A percentile compares a stretch with the other conserved stretches of the same genome.
Evolutionary conservation across 2,113 vertebrate species (phyloP).

Genomic region (Dasypus novemcinctus): DNA sequence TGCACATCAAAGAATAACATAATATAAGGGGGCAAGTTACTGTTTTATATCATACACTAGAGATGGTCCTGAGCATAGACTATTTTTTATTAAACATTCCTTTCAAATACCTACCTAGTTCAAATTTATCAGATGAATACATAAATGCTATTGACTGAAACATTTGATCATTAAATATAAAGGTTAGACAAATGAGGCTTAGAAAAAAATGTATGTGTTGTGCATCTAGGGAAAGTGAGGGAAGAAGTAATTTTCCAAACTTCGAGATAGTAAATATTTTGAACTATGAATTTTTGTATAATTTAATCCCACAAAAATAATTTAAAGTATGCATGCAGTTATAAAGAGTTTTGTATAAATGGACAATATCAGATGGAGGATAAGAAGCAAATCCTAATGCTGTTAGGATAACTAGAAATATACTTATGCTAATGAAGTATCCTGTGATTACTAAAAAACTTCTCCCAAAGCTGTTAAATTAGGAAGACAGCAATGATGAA

Average conservation of each 20-base stretch:
- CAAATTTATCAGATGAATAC: neutral
- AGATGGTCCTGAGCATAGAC: neutral
- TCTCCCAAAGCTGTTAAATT: neutral
- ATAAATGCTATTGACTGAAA: neutral
- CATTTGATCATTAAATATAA: neutral
- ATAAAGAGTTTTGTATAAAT: neutral
- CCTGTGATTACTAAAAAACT: neutral
- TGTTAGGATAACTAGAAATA: neutral
- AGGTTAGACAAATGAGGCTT: neutral
- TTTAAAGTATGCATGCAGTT: neutral
- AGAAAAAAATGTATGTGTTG: neutral
- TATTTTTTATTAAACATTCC: neutral
- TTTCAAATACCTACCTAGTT: conserved; percentile 5
- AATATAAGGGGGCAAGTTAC: neutral
- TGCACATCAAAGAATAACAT: neutral
- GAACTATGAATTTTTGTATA: neutral
- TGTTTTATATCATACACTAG: neutral
- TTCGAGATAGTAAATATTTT: neutral
- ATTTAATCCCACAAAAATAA: neutral
- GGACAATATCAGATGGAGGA: neutral
- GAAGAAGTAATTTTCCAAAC: conserved; percentile 5
- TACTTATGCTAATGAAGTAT: neutral
- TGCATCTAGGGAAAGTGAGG: neutral
- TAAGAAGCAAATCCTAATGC: conserved; percentile 24
- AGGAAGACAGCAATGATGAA: neutral